Conservation (phyloP, 2,797 vertebrate genomes). For the Poecilia gillii region DNA sequence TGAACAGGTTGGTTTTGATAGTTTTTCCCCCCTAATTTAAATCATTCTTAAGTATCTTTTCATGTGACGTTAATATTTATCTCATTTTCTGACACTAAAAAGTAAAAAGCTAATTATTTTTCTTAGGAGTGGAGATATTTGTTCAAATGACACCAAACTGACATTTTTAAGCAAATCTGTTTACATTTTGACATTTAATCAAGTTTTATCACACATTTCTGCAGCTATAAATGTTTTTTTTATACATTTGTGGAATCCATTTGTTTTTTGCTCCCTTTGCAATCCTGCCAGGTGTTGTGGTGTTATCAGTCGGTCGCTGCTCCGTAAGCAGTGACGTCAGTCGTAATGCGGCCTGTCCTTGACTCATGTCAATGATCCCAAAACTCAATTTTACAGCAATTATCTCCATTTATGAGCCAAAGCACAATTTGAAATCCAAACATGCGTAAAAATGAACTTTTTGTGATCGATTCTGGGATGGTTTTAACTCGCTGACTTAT, state of each 20-base stretch:
- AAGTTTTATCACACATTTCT: background rate
- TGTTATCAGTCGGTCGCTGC: conserved; percentile 40
- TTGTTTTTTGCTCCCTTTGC: background rate
- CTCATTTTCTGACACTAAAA: background rate
- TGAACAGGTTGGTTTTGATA: background rate
- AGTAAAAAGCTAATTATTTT: background rate
- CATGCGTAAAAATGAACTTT: background rate
- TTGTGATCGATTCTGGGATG: background rate
- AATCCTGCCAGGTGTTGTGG: background rate
- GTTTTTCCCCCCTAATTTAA: background rate
- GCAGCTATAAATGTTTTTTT: background rate
- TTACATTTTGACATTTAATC: background rate
- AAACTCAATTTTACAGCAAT: conserved; percentile 21
- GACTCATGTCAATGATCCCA: conserved; percentile 33
- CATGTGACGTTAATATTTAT: background rate
- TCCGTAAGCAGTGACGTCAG: conserved; percentile 30
- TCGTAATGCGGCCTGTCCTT: conserved; percentile 44
- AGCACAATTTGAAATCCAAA: background rate
- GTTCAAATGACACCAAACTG: background rate
- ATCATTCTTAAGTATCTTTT: background rate
- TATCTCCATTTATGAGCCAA: background rate
- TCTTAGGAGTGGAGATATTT: background rate
- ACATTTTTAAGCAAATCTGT: background rate
- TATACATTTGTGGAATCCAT: background rate
- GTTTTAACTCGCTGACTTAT: conserved; percentile 10